Base-by-base conservation (phyloP, 1,140 invertebrate species). In the Tribolium castaneum region DNA sequence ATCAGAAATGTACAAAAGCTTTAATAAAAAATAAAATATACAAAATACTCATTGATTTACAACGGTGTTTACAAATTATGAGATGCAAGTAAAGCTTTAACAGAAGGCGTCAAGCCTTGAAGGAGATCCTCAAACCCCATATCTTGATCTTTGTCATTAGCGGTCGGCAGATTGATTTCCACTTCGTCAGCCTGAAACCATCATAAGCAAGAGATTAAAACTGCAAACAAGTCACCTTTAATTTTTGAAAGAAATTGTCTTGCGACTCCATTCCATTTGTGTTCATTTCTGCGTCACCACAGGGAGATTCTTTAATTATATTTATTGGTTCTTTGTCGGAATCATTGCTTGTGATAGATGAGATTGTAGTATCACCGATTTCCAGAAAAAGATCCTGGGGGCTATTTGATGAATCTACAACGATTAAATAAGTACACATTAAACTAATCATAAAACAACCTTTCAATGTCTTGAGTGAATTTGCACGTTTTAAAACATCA, bases 301-400 rank as follows among this genome's bases (percentile, higher is more conserved):
- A 56, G 12, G 34, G 51, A 34, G 10, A 35, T 35, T 66, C 59
- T 35, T 66, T 66, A 4, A 66, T 34, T 35, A 35, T 6, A 35
- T 66, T 66, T 13, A 62, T 30, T n/a, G 22, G 1, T 1, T 66
- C 59, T 14, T 22, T 66, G 10, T 66, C 59, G 14, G 30, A 35
- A 0, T 35, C 59, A 35, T 34, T 66, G 14, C 13, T 22, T 19
- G 54, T 59, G 7, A 66, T 35, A 35, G 59, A 66, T 1, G 59
- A 66, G 12, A 66, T 35, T 13, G 59, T 66, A 35, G 59, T 35
- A 66, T 66, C 59, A 3, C 59, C 59, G n/a, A 66, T 66, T 10
- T 66, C 59, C 5, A 66, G n/a, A 56, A 56, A 56, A 19, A 22
- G 19, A 6, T 19, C n/a, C 62, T 73, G 12, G 3, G 25, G 25